Base-by-base conservation (phyloP, 1,140 invertebrate genomes). In the Euura lappo region DNA sequence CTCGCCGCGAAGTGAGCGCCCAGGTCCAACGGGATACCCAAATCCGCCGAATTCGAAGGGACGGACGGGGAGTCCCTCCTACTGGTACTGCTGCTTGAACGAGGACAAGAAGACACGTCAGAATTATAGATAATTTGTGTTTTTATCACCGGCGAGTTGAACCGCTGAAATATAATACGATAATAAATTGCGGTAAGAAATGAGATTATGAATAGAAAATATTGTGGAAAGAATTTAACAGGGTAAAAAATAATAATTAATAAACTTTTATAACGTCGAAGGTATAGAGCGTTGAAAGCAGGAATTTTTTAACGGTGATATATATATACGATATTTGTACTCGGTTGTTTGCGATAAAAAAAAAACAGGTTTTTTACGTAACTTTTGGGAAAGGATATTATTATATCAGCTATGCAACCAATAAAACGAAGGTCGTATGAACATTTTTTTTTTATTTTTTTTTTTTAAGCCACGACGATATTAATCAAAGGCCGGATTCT, bases 31-130 rank as follows among this genome's bases (percentile, higher is more conserved):
- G 85, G 82, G 60, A 80, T 79, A 71, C 79, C 79, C 47, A 75
- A 65, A 45, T 88, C 81, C 5, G 65, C 75, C 51, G 80, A 71
- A 75, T 80, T 83, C 67, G 79, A 71, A 70, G 80, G 71, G 68
- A 85, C 76, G 65, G 78, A 83, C 6, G 85, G 80, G 67, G 82
- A 85, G 69, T 84, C 84, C 77, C 86, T 85, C 74, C 86, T 84
- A 11, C 78, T 81, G 75, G 80, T 85, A 70, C 85, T 86, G 70
- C 78, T 81, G 67, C 28, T 28, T 28, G 28, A 28, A 28, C 28
- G 28, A 28, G 28, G 28, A 28, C 28, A 28, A 28, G 28, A 28
- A 28, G 28, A 28, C 28, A 28, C 28, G 28, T 28, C 28, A 28
- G 28, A 28, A 28, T 28, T 28, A 68, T 1, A 28, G 28, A 28